These are phyloP conservation scores for Phataginus tetradactyla DNA, from an alignment of 2,797 vertebrate genomes.

Conservation along the genomic window DNA sequence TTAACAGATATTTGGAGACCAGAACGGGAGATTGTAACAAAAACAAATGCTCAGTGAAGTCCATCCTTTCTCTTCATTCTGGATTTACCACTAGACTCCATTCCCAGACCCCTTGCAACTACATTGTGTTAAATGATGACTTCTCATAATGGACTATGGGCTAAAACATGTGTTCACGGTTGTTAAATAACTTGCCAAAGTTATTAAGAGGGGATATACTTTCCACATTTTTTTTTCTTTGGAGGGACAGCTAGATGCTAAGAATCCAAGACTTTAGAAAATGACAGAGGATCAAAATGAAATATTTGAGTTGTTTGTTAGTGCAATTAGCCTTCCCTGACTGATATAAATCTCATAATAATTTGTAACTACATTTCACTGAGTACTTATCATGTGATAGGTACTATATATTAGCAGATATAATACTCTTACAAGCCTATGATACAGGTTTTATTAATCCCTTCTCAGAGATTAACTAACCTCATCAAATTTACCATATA, in stretches of 20 bases:
- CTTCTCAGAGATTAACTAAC: background rate
- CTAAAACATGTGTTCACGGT: constrained; percentile 35
- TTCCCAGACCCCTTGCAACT: background rate
- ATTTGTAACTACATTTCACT: background rate
- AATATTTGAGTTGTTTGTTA: background rate
- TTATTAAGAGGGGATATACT: background rate
- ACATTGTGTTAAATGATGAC: rapidly evolving
- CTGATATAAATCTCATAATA: background rate
- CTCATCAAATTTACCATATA: background rate
- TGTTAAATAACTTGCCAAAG: no score
- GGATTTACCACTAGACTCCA: background rate
- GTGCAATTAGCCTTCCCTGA: background rate
- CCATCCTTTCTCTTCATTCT: background rate
- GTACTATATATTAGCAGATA: background rate
- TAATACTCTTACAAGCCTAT: background rate
- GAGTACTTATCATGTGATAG: background rate
- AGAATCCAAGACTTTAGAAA: background rate
- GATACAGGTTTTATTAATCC: background rate
- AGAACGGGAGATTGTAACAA: background rate
- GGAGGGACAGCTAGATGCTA: background rate
- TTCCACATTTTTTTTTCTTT: background rate
- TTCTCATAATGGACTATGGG: background rate
- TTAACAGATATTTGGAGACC: background rate
- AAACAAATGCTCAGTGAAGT: background rate
- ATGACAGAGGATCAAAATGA: background rate